These are phyloP conservation scores for Drosophila demipolita DNA, from an alignment of 2,888 invertebrate species.

Conservation along the genomic window DNA sequence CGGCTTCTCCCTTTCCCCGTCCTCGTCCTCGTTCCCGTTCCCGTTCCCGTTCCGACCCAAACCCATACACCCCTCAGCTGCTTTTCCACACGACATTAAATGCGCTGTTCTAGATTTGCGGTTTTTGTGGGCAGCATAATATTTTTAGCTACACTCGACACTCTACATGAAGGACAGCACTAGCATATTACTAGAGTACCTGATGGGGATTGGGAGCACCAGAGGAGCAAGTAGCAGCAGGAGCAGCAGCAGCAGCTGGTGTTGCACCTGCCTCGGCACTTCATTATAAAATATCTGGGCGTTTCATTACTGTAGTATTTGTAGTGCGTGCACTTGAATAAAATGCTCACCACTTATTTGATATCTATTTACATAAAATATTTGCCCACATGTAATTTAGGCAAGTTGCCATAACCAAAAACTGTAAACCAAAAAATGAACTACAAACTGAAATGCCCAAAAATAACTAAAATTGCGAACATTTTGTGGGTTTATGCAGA, in stretches of 20 bases:
- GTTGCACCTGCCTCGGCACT: constrained; percentile 35
- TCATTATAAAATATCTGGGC: constrained; percentile 55
- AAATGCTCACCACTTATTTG: constrained; percentile 48
- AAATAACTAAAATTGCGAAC: constrained; percentile 28
- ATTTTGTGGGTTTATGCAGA: constrained; percentile 10
- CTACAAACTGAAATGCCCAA: not conserved
- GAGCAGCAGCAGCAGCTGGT: constrained; percentile 7
- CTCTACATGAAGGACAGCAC: constrained; percentile 30
- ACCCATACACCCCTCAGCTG: not conserved
- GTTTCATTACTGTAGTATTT: constrained; percentile 1
- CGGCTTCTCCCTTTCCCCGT: not conserved
- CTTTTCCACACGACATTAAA: constrained; percentile 44
- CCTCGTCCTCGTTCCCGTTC: too few relatives aligned
- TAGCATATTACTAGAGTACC: constrained; percentile 27
- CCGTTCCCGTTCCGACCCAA: too few relatives aligned
- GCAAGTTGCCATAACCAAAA: constrained; percentile 16
- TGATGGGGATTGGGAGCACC: constrained; percentile 23
- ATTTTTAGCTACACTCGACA: constrained; percentile 41
- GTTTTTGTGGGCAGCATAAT: constrained; percentile 62
- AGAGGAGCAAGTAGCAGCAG: constrained; percentile 19
- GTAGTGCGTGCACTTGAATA: constrained; percentile 50
- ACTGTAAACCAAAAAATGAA: not conserved
- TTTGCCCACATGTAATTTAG: constrained; percentile 43
- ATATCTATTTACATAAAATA: constrained; percentile 27
- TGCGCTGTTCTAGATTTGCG: constrained; percentile 65